Percentiles rank a stretch among this genome's conserved stretches.
Conservation (phyloP, 2,797 vertebrate genomes). For the Xyrichtys novacula region DNA sequence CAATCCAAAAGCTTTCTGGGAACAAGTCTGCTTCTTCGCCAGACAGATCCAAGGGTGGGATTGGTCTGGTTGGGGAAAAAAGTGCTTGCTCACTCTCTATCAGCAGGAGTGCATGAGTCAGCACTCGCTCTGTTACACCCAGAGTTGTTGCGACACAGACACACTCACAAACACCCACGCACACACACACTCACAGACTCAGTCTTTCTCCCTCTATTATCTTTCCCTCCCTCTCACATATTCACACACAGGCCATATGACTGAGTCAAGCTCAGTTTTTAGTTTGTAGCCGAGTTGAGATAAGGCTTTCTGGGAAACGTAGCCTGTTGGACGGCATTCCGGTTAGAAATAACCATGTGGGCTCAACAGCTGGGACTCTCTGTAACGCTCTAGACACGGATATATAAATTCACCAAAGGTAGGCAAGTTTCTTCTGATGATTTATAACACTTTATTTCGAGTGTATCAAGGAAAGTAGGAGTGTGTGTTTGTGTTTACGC, state of each 20-base stretch:
- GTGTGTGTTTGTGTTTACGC: constrained; percentile 35
- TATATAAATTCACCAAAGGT: constrained; percentile 58
- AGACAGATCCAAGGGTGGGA: constrained; percentile 60
- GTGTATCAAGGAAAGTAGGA: background rate
- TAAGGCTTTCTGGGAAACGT: constrained; percentile 70
- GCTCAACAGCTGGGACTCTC: constrained; percentile 51
- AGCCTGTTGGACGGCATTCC: constrained; percentile 64
- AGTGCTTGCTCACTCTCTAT: constrained; percentile 90
- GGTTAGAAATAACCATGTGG: constrained; percentile 63
- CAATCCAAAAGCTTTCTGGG: constrained; percentile 40
- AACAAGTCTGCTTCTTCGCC: constrained; percentile 44
- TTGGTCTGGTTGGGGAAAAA: constrained; percentile 74
- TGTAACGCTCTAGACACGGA: constrained; percentile 44
- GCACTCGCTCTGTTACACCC: constrained; percentile 80
- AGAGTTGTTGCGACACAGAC: constrained; percentile 77
- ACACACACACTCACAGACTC: constrained; percentile 11
- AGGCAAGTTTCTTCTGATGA: constrained; percentile 42
- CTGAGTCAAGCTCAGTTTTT: constrained; percentile 78
- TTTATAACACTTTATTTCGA: background rate
- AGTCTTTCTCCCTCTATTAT: constrained; percentile 16
- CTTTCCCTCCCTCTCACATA: constrained; percentile 60
- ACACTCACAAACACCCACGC: constrained; percentile 26
- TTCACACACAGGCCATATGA: constrained; percentile 71
- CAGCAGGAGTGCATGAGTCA: constrained; percentile 90
- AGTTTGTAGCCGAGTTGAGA: constrained; percentile 68